Conservation (phyloP, 30 jellyfish, hydroid and myxozoan genomes). For the Chironex yamaguchii region DNA sequence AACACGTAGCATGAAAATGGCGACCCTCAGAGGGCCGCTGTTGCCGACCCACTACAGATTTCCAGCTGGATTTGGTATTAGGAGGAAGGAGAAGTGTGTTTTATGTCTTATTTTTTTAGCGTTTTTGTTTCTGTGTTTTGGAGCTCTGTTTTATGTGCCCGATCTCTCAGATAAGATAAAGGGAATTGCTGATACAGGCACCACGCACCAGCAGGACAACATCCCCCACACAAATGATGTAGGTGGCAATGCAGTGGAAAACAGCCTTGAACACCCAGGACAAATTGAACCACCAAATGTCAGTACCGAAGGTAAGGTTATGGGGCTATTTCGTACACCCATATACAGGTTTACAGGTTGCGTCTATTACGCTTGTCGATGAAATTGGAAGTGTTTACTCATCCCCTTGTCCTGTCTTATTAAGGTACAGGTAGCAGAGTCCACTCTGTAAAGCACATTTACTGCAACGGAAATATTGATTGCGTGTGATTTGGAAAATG, state of each 20-base stretch:
- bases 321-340: too few relatives aligned
- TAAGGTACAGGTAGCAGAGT: too few relatives aligned
- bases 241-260: not conserved
- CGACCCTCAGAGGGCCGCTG: conserved; percentile 9
- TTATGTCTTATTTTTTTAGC: conserved; percentile 61
- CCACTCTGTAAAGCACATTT: too few relatives aligned
- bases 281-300: conserved; percentile 58
- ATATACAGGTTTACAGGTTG: too few relatives aligned
- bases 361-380: too few relatives aligned
- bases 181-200: not conserved
- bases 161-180: conserved; percentile 52
- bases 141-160: conserved; percentile 87
- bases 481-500: too few relatives aligned
- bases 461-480: too few relatives aligned
- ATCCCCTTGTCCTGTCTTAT: too few relatives aligned
- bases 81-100: conserved; percentile 83
- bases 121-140: conserved; percentile 77
- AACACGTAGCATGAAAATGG: conserved; percentile 1
- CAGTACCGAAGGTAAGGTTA: not conserved
- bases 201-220: not conserved
- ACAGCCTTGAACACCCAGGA: conserved; percentile 8
- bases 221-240: too few relatives aligned
- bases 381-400: too few relatives aligned
- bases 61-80: conserved; percentile 62
- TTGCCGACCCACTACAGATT: not conserved